Percentiles rank a stretch among this genome's conserved stretches.
phyloP scores from a whole-genome alignment of 2,113 vertebrate species.

The Prunella himalayana region DNA sequence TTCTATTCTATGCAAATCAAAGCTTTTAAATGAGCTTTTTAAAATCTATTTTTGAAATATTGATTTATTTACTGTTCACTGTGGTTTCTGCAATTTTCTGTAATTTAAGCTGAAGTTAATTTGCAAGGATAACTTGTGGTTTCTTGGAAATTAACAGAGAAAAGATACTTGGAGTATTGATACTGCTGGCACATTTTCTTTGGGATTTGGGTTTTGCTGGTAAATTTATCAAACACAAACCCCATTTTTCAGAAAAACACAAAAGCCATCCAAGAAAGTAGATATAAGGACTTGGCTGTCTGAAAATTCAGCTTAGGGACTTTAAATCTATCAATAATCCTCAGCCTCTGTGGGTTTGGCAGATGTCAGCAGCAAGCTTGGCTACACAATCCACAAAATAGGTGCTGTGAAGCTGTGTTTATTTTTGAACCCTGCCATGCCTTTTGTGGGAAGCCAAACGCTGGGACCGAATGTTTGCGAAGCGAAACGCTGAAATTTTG shows the following conservation, averaged over 20 bases:
- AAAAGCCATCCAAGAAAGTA: background rate
- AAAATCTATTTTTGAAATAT: background rate
- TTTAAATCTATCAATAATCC: background rate
- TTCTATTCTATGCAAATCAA: background rate
- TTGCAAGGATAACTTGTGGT: background rate
- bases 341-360: background rate
- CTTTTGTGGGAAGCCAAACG: background rate
- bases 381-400: background rate
- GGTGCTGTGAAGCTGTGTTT: background rate
- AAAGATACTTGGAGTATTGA: background rate
- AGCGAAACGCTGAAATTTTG: background rate
- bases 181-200: background rate
- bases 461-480: background rate
- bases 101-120: background rate
- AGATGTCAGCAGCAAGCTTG: background rate
- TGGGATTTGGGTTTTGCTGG: background rate
- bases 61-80: background rate
- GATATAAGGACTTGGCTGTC: background rate
- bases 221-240: background rate
- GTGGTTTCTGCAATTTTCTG: background rate
- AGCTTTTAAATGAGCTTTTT: background rate
- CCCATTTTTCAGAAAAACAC: background rate
- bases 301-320: background rate
- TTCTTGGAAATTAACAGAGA: background rate
- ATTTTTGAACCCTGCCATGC: background rate